phyloP scores from a whole-genome alignment of 2,888 invertebrate species.

The Maniola hyperantus region DNA sequence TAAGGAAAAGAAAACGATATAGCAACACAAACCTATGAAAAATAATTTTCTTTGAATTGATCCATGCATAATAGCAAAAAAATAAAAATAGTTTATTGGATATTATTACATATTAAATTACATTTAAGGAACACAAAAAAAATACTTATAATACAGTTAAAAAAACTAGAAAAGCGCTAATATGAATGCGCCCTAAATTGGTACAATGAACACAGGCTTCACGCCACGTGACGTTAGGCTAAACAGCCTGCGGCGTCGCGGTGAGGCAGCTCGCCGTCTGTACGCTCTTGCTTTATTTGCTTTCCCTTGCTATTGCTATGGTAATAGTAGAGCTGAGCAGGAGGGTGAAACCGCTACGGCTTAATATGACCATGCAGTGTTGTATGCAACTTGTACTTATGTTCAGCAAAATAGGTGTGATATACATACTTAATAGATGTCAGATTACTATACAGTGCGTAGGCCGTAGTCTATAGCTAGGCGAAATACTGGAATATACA shows the following conservation, averaged over 20 bases:
- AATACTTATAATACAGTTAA: no score
- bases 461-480: no score
- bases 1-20: neutral
- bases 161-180: no score
- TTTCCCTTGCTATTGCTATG: neutral
- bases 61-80: no score
- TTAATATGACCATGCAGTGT: neutral
- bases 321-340: neutral
- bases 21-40: neutral
- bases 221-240: neutral
- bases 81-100: no score
- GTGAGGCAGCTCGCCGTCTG: neutral
- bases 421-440: no score
- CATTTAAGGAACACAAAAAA: no score
- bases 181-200: neutral
- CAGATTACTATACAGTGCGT: no score
- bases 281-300: neutral
- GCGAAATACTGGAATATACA: no score
- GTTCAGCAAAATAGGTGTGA: no score
- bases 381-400: neutral
- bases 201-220: neutral
- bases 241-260: neutral
- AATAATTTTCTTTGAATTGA: no score
- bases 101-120: no score
- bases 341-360: slow-evolving; percentile 3